Base-by-base conservation (phyloP, 2,888 invertebrate species). In the Cantharis nigra region DNA sequence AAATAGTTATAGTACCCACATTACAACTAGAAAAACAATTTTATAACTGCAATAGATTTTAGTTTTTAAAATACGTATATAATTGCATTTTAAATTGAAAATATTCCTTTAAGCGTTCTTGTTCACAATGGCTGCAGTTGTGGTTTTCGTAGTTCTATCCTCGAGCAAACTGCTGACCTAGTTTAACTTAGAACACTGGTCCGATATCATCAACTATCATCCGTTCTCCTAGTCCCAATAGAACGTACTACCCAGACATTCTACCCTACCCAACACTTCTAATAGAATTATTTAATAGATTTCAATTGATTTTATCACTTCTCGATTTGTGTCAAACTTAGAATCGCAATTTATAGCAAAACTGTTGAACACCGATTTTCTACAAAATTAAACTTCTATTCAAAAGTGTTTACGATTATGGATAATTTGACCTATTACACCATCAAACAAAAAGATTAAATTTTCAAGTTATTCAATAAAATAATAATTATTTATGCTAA, bases 251-350 rank as follows among this genome's bases (percentile, higher is more conserved):
- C 70, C 20, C 65, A 70, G 62, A 49, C 62, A 64, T 71, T 69
- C 69, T n/a, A 26, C 69, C 72, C 69, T 63, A 74, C 71, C 69
- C 74, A 71, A 76, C 76, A 80, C 80, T 75, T 77, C 80, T 79
- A 81, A 80, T 81, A 79, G 78, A 80, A 81, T 81, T 81, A 81
- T 81, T 81, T 81, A 81, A 77, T 81, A 73, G 80, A 80, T 80
- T 79, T 74, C 80, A 63, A 81, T 80, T 79, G 81, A 81, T 80
- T 81, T 80, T 80, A 81, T 81, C 78, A 78, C 78, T 74, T 80
- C 78, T 78, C 77, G 79, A 81, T 81, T 80, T 71, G 77, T 63
- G 77, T 76, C 71, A 72, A 71, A 78, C 79, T 72, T 72, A 76
- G 80, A 80, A 79, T 80, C 73, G 62, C 77, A 76, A 80, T 79